Evolutionary conservation across 2,797 vertebrate genomes (phyloP).

Genomic region (Enteromius radiatus): DNA sequence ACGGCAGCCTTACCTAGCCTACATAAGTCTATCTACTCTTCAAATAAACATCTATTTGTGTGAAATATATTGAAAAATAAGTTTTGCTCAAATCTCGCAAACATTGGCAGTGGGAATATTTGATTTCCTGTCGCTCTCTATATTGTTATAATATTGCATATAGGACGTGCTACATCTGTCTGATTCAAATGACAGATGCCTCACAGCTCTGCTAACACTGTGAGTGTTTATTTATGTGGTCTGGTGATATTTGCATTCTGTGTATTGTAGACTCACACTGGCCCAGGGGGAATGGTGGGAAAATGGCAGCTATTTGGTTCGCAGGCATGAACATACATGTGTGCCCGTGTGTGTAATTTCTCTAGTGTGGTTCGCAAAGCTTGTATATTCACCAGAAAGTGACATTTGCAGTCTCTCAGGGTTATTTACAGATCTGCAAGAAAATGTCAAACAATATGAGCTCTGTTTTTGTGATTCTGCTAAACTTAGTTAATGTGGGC

Average conservation of each 20-base stretch:
- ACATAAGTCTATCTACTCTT: background rate
- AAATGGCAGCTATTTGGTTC: constrained; percentile 9
- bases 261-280: constrained; percentile 7
- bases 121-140: background rate
- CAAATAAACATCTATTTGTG: constrained; percentile 6
- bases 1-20: background rate
- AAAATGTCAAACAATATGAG: constrained; percentile 27
- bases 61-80: background rate
- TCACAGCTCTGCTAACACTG: constrained; percentile 6
- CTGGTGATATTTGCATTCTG: constrained; percentile 35
- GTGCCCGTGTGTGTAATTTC: constrained; percentile 25
- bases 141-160: constrained; percentile 2
- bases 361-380: background rate
- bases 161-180: background rate
- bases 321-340: background rate
- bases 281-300: background rate
- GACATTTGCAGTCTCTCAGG: constrained; percentile 29
- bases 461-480: constrained; percentile 15
- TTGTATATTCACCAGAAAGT: constrained; percentile 13
- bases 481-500: background rate
- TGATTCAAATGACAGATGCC: constrained; percentile 21
- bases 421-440: constrained; percentile 30
- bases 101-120: background rate
- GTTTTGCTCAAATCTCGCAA: background rate
- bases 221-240: constrained; percentile 24